Evolutionary conservation across 2,113 vertebrate species (phyloP).

Genomic region (Oncorhynchus masou): DNA sequence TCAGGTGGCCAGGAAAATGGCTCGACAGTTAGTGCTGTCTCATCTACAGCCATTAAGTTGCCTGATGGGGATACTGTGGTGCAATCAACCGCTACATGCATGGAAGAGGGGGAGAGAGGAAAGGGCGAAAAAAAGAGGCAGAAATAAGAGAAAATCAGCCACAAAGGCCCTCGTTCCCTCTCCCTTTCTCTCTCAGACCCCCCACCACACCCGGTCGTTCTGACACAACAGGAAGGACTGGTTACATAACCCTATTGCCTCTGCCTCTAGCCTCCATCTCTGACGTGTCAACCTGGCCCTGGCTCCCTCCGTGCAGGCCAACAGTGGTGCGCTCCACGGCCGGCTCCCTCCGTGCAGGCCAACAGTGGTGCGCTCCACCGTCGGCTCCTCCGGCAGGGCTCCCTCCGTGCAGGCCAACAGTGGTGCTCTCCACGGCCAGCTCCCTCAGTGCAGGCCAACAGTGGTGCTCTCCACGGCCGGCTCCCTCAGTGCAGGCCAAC

Average conservation of each 20-base stretch:
- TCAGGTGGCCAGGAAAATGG: constrained; percentile 66
- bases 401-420: no score
- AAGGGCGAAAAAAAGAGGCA: background rate
- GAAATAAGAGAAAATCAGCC: constrained; percentile 34
- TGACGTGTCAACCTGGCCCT: constrained; percentile 19
- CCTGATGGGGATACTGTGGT: constrained; percentile 50
- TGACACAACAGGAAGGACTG: constrained; percentile 65
- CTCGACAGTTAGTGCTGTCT: constrained; percentile 73
- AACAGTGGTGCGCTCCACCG: no score
- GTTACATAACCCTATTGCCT: constrained; percentile 64
- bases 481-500: no score
- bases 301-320: background rate
- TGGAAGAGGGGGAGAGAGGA: constrained; percentile 28
- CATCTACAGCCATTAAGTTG: constrained; percentile 69
- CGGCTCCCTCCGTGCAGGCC: no score
- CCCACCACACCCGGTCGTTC: constrained; percentile 39
- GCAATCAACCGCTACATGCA: constrained; percentile 31
- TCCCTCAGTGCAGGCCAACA: no score
- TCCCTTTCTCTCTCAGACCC: constrained; percentile 41
- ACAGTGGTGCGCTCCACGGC: background rate
- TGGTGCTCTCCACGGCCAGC: no score
- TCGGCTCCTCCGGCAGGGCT: no score
- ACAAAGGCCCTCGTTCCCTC: constrained; percentile 37
- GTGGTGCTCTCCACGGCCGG: no score
- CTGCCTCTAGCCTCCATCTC: constrained; percentile 25